Percentiles rank a stretch among this genome's conserved stretches.
These are phyloP conservation scores for Tenthredo notha DNA, from an alignment of 2,888 invertebrate genomes.

Conservation along the genomic window DNA sequence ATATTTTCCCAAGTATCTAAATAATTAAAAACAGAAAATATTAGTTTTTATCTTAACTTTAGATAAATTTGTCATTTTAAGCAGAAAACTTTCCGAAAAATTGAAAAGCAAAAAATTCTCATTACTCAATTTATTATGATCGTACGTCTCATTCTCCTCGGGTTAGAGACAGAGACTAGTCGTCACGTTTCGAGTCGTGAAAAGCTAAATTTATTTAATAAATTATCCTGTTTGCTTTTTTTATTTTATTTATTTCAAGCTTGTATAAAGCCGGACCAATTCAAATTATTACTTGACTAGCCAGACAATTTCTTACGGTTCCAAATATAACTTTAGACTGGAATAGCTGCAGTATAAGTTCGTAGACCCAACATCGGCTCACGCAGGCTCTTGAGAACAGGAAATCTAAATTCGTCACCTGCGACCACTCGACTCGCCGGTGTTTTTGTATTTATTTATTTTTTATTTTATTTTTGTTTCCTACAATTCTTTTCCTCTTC, in stretches of 20 bases:
- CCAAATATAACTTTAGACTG: conserved; percentile 43
- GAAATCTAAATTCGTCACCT: conserved; percentile 49
- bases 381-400: conserved; percentile 20
- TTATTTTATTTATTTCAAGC: neutral
- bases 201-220: neutral
- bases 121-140: neutral
- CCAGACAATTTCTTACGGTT: conserved; percentile 41
- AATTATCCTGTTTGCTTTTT: neutral
- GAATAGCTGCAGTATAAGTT: conserved; percentile 55
- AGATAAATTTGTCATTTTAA: neutral
- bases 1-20: neutral
- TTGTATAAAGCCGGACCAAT: neutral
- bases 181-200: neutral
- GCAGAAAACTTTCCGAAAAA: neutral
- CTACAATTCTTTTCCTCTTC: neutral
- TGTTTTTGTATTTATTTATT: neutral
- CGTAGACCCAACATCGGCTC: conserved; percentile 51
- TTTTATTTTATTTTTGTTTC: neutral
- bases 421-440: conserved; percentile 15
- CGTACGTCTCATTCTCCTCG: neutral
- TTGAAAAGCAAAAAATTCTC: neutral
- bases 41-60: neutral
- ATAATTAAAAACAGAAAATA: neutral
- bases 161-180: neutral
- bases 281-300: conserved; percentile 33